Conservation (phyloP, 2,888 invertebrate species). For the Cosmopolites sordidus region DNA sequence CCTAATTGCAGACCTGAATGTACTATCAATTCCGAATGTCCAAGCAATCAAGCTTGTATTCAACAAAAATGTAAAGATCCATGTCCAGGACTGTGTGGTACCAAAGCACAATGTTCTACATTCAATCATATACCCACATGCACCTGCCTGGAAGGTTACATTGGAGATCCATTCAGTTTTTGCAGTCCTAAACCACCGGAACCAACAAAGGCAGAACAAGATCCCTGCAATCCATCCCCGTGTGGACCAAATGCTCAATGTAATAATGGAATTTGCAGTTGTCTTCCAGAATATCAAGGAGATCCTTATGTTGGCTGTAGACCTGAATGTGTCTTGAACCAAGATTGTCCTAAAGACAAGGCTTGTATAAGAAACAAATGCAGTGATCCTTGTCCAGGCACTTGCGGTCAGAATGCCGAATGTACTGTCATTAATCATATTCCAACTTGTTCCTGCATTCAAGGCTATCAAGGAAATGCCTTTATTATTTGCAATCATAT, state of each 20-base stretch:
- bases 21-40: conserved; percentile 68
- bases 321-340: conserved; percentile 71
- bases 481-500: conserved; percentile 61
- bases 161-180: conserved; percentile 57
- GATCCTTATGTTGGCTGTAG: conserved; percentile 63
- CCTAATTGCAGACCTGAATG: conserved; percentile 67
- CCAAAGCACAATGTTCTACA: conserved; percentile 69
- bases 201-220: conserved; percentile 20
- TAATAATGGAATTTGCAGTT: conserved; percentile 64
- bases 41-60: conserved; percentile 69
- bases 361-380: conserved; percentile 70
- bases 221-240: conserved; percentile 63
- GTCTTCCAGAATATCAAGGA: conserved; percentile 64
- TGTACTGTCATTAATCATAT: conserved; percentile 73
- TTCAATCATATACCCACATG: conserved; percentile 74
- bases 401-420: conserved; percentile 69
- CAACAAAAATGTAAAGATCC: conserved; percentile 74
- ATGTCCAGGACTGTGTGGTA: conserved; percentile 73
- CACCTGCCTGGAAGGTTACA: conserved; percentile 55
- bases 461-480: conserved; percentile 67
- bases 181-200: conserved; percentile 42
- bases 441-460: conserved; percentile 70
- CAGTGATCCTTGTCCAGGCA: conserved; percentile 66
- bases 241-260: conserved; percentile 63
- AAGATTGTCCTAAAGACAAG: conserved; percentile 64